Base-by-base conservation (phyloP, 2,113 vertebrate species). In the Stigmatopora argus region DNA sequence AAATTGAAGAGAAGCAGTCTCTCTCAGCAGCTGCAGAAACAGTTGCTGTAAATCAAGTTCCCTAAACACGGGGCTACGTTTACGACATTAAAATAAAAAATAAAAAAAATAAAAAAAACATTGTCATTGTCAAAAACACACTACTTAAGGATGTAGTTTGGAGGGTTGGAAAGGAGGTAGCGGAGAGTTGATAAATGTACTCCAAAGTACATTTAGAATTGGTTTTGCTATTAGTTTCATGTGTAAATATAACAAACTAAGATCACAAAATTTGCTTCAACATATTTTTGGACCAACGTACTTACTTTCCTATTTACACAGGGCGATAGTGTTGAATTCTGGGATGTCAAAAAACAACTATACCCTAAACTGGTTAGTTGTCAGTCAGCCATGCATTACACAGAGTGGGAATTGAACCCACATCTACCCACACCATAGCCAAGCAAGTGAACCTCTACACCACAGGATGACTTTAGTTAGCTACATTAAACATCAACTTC, bases 11-110 rank as follows among this genome's bases (percentile, higher is more conserved):
- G 44, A 85, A 80, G 53, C 23, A 17, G 23, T 31, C 53, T 23
- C 0, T 56, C 5, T 35, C 5, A 17, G 51, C 71, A 11, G 77
- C 85, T 3, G 21, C 75, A 35, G 78, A 81, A 26, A 58, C 69
- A 9, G 48, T 85, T 70, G 58, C 83, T 62, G 75, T 92, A 59
- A 75, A 90, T 71, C 84, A 89, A 77, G 72, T 70, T 7, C 86
- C 88, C 73, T 89, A 90, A 89, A 73, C 6, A 2, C 7, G 5
- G 7, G 63, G 56, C 1, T 17, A 66, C 58, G 21, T 60, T 67
- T 53, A n/a, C 62, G 2, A 60, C 19, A 1, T 65, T 81, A 38
- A 58, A 45, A 41, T 35, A 57, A 63, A 21, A 61, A 71, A 44
- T 23, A 41, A 46, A 21, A 45, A 58, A 51, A 62, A 49, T 26